A percentile compares a stretch with the other conserved stretches of the same genome.
Conservation (phyloP, 2,797 vertebrate species). For the Xiphorhynchus erythropygius region DNA sequence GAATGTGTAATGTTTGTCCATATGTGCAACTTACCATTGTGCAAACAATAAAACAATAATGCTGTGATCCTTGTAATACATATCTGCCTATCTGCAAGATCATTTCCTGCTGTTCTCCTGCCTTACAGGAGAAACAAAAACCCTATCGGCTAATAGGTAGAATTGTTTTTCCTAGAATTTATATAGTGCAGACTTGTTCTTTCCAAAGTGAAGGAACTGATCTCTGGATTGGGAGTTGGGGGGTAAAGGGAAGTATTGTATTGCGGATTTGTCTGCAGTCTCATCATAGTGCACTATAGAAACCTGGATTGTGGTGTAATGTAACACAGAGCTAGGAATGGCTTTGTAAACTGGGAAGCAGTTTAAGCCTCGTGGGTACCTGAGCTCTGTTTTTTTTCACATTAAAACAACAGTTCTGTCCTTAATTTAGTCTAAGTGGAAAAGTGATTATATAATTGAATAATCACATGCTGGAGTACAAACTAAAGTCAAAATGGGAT, state of each 20-base stretch:
- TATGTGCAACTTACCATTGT: conserved; percentile 66
- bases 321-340: background rate
- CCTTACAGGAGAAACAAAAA: background rate
- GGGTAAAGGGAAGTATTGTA: background rate
- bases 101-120: background rate
- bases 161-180: background rate
- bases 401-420: background rate
- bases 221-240: background rate
- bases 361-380: background rate
- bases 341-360: background rate
- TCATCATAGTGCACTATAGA: accelerated
- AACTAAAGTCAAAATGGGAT: background rate
- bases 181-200: background rate
- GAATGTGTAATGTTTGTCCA: conserved; percentile 71
- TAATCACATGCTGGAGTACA: background rate
- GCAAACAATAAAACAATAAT: conserved; percentile 75
- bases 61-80: conserved; percentile 62
- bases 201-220: background rate
- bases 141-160: accelerated
- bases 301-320: background rate
- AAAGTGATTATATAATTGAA: background rate
- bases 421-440: background rate
- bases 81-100: conserved; percentile 12
- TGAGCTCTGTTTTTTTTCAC: background rate
- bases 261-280: background rate